Evolutionary conservation across 2,888 invertebrate genomes (phyloP).

Genomic region (Drosophila cyrtoloma): DNA sequence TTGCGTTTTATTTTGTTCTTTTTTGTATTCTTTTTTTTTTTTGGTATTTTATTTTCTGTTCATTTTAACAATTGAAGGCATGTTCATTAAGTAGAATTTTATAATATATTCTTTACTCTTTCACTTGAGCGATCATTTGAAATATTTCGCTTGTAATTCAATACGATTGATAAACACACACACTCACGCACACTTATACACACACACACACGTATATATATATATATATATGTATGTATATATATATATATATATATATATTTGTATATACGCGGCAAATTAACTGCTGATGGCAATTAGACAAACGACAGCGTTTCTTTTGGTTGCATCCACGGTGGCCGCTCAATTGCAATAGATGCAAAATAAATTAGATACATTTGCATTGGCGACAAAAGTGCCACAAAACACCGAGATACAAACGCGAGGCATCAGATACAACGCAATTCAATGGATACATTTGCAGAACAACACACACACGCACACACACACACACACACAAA

Average conservation of each 20-base stretch:
- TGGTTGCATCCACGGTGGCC: slow-evolving; percentile 54
- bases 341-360: slow-evolving; percentile 77
- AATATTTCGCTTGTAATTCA: slow-evolving; percentile 38
- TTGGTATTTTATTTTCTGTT: slow-evolving; percentile 17
- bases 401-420: slow-evolving; percentile 12
- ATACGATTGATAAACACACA: slow-evolving; percentile 22
- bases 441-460: slow-evolving; percentile 35
- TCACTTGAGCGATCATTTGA: slow-evolving; percentile 6
- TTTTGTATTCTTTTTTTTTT: slow-evolving; percentile 7
- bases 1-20: slow-evolving; percentile 42
- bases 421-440: slow-evolving; percentile 12
- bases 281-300: slow-evolving; percentile 61
- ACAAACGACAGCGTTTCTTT: slow-evolving; percentile 44
- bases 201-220: slow-evolving; percentile 12
- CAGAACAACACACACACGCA: background rate
- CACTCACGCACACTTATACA: background rate
- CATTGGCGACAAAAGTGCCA: slow-evolving; percentile 56
- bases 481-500: background rate
- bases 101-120: slow-evolving; percentile 1
- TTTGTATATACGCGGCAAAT: slow-evolving; percentile 2
- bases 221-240: background rate
- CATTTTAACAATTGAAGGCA: slow-evolving; percentile 16
- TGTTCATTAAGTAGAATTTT: background rate
- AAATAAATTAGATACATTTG: slow-evolving; percentile 74
- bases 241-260: slow-evolving; percentile 4